Base-by-base conservation (phyloP, 2,888 invertebrate genomes). In the Dicyrtoma fusca region DNA sequence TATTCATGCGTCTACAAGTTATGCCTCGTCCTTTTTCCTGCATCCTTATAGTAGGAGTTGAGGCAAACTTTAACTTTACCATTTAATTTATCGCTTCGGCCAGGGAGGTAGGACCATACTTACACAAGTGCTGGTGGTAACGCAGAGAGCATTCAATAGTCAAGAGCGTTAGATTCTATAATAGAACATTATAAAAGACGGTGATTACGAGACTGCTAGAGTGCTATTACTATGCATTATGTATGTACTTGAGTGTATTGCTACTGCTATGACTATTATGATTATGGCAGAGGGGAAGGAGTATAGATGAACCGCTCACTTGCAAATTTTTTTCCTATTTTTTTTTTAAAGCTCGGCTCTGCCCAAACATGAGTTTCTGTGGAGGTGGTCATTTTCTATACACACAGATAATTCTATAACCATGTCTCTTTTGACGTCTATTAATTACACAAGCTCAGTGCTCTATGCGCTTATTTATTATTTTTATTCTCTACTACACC, bases 321-420 rank as follows among this genome's bases (percentile, higher is more conserved):
- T 34, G 34, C 34, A 3, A 34, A 34, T 34, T 34, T 34, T 34
- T 34, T 34, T 34, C 34, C 34, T 8, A 3, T 8, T 34, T 34
- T 8, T 34, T 34, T n/a, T n/a, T n/a, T n/a, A n/a, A n/a, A n/a
- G 34, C 34, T 5, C 14, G 13, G 62, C 44, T 42, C 49, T 66
- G 53, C 53, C 66, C 66, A 66, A 66, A 66, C 66, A 42, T 55
- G 53, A 66, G 66, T 66, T 66, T 42, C 21, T 65, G 65, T 66
- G 53, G 66, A 66, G 66, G 66, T 66, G 66, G 66, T 53, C 66
- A 66, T 53, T 66, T 21, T 62, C n/a, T n/a, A n/a, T n/a, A n/a
- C n/a, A 62, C 34, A 34, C 8, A 8, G 34, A 34, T 34, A 34
- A 34, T 34, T 63, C 42, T 62, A 62, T 63, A 23, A 64, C 64